Percentiles rank a stretch among this genome's conserved stretches.
Evolutionary conservation across 1,140 invertebrate genomes (phyloP).

Genomic region (Lordiphosa stackelbergi): DNA sequence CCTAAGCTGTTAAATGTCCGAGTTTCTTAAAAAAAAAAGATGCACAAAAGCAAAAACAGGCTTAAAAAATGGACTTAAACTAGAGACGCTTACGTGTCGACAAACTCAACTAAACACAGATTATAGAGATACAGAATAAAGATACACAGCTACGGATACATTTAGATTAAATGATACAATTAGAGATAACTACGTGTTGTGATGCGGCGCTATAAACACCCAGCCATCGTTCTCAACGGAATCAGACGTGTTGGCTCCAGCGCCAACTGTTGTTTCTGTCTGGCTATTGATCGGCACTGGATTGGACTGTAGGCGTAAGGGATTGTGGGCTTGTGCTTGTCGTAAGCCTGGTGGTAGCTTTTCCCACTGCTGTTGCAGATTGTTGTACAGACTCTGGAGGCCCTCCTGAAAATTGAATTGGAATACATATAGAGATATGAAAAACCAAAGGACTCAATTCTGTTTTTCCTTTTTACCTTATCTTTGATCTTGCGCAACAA

Average conservation of each 20-base stretch:
- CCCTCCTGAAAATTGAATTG: conserved; percentile 29
- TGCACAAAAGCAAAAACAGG: too few relatives aligned
- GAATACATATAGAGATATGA: too few relatives aligned
- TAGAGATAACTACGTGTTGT: conserved; percentile 37
- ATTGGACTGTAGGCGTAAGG: background rate
- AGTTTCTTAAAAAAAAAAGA: too few relatives aligned
- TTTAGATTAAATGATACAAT: conserved; percentile 12
- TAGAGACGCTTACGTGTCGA: too few relatives aligned
- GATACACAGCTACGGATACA: conserved; percentile 7
- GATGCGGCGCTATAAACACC: conserved; percentile 57
- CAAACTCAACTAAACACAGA: conserved; percentile 2
- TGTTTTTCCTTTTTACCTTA: conserved; percentile 25
- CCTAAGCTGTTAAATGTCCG: too few relatives aligned
- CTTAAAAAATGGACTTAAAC: too few relatives aligned
- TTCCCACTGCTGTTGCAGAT: conserved; percentile 59
- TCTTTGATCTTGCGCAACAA: conserved; percentile 66
- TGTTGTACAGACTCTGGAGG: conserved; percentile 62
- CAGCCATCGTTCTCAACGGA: conserved; percentile 52
- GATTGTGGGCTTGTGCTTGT: conserved; percentile 26
- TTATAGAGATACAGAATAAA: conserved; percentile 1
- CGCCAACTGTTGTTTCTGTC: conserved; percentile 2
- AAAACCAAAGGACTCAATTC: too few relatives aligned
- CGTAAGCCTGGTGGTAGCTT: conserved; percentile 46
- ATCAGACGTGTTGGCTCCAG: conserved; percentile 2
- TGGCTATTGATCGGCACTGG: conserved; percentile 1